These are phyloP conservation scores for Noctua fimbriata DNA, from an alignment of 2,888 invertebrate genomes.

Conservation along the genomic window DNA sequence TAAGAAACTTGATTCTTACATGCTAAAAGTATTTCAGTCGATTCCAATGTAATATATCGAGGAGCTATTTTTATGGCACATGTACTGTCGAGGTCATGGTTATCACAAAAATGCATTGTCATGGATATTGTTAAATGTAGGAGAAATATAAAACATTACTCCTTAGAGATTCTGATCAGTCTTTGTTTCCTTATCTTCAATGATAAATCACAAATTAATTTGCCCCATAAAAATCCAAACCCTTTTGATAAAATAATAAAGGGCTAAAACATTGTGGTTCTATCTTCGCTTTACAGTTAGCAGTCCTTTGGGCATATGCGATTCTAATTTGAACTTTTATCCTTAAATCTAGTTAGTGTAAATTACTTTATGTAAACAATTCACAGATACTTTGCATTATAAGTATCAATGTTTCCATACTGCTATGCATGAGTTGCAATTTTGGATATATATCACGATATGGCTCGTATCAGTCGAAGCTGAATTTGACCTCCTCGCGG, in stretches of 20 bases:
- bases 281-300: conserved; percentile 44
- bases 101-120: conserved; percentile 79
- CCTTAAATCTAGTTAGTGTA: conserved; percentile 65
- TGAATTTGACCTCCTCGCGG: conserved; percentile 88
- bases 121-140: conserved; percentile 71
- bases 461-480: conserved; percentile 82
- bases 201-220: conserved; percentile 58
- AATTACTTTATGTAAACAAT: conserved; percentile 59
- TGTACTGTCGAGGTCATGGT: conserved; percentile 72
- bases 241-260: conserved; percentile 59
- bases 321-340: conserved; percentile 79
- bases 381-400: conserved; percentile 35
- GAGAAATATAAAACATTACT: conserved; percentile 61
- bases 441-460: conserved; percentile 65
- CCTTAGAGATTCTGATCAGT: conserved; percentile 81
- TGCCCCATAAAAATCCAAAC: conserved; percentile 52
- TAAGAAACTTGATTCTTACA: conserved; percentile 68
- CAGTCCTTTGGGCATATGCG: conserved; percentile 66
- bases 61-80: conserved; percentile 77
- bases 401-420: conserved; percentile 48
- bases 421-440: conserved; percentile 57
- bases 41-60: conserved; percentile 64
- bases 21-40: conserved; percentile 73
- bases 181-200: conserved; percentile 74
- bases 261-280: conserved; percentile 58